Evolutionary conservation across 2,888 invertebrate species (phyloP), one percentile per base, ranked within the genome.

Genomic region (Muschampia plurimacula): DNA sequence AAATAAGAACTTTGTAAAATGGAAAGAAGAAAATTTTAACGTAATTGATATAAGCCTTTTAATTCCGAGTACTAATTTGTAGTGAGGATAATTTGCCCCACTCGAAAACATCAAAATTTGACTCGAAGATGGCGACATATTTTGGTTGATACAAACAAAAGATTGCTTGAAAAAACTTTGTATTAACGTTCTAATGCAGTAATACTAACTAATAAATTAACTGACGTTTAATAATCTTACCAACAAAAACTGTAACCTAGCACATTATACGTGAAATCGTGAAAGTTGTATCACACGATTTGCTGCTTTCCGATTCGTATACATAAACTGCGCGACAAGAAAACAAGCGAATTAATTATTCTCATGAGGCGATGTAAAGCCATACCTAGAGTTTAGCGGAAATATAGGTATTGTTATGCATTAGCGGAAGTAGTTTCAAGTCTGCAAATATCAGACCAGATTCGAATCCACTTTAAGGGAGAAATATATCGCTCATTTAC

Each of bases 211-310:
- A 41, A 63, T 15, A 39, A 41, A 13, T n/a, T 3, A 9, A 36
- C 10, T 55, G 6, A 59, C 41, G 46, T 60, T 12, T 36, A 36
- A 12, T 32, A 60, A 60, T 4, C 32, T 32, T 12, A 63, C 65
- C 2, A n/a, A 46, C 32, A 49, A 36, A 57, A 65, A 70, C 41
- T 4, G 15, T 49, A 63, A 69, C 36, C 44, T 70, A 57, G 9
- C 36, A 36, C 52, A 60, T 63, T 49, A 57, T 41, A 67, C 52
- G 67, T 67, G 69, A 69, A 74, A 72, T 74, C 67, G 69, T 66
- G 74, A 74, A 74, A 72, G 74, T 72, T 32, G 69, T 32, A 60
- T 67, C 74, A 66, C 44, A 66, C 67, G 71, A 64, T 44, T 67
- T 9, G 60, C 57, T 57, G 32, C 62, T 74, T 69, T 69, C 72